Conservation (phyloP, 2,888 invertebrate genomes). For the Zele albiditarsus region DNA sequence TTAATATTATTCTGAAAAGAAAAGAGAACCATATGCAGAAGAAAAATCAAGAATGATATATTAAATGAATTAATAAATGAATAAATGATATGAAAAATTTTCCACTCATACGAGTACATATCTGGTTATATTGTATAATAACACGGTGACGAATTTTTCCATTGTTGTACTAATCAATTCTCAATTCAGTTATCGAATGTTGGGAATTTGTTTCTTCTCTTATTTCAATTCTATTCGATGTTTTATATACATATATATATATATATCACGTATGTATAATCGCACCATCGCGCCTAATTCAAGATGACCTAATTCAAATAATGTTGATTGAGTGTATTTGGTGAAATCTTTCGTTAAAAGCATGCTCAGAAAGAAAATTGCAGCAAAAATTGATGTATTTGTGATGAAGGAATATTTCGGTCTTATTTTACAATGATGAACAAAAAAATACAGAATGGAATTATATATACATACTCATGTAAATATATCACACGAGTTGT, state of each 20-base stretch:
- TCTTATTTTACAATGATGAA: not conserved
- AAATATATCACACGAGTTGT: slow-evolving; percentile 21
- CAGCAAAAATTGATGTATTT: not conserved
- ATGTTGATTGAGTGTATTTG: slow-evolving; percentile 10
- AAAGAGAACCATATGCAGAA: no score
- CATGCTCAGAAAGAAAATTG: not conserved
- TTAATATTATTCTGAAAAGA: not conserved
- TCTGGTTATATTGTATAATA: not conserved
- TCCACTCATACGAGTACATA: slow-evolving; percentile 6
- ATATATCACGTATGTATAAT: not conserved
- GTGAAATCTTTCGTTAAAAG: not conserved
- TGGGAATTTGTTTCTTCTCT: not conserved
- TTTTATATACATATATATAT: not conserved
- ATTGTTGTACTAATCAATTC: slow-evolving; percentile 14
- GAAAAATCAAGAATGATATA: no score
- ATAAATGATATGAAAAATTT: not conserved
- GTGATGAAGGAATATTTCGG: not conserved
- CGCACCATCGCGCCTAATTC: slow-evolving; percentile 16
- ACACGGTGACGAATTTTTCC: slow-evolving; percentile 19
- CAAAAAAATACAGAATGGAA: not conserved
- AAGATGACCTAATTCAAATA: slow-evolving; percentile 18
- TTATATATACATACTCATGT: slow-evolving; percentile 12
- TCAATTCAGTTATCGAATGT: not conserved
- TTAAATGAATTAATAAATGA: no score
- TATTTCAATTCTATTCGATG: not conserved